Conservation (phyloP, 2,113 vertebrate species). For the Cyanoliseus patagonus region DNA sequence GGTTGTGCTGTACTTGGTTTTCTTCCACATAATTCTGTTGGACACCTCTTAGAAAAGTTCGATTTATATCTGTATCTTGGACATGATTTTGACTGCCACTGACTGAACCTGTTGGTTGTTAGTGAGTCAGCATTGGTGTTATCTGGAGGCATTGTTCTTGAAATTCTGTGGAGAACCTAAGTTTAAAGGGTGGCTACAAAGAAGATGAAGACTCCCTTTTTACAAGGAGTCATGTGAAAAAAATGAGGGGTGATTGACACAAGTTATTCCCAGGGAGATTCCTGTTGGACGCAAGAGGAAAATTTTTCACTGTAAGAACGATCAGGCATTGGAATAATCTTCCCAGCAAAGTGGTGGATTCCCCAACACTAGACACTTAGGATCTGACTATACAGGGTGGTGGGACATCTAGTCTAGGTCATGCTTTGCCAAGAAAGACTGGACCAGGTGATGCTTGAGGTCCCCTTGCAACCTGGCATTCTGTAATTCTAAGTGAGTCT, state of each 20-base stretch:
- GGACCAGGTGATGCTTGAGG: not conserved
- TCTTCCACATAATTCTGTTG: not conserved
- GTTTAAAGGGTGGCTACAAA: not conserved
- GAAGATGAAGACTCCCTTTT: not conserved
- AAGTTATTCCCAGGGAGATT: not conserved
- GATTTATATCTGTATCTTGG: not conserved
- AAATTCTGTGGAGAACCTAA: not conserved
- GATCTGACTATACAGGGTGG: not conserved
- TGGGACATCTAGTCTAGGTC: not conserved
- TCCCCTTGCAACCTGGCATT: not conserved
- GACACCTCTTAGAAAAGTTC: not conserved
- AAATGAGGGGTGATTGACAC: not conserved
- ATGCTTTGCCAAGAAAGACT: not conserved
- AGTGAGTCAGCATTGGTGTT: fast-evolving
- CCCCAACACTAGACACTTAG: not conserved
- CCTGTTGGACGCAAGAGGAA: not conserved
- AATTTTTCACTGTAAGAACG: not conserved
- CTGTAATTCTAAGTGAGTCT: not conserved
- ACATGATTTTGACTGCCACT: not conserved
- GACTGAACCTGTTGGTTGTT: not conserved
- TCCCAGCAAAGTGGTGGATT: not conserved
- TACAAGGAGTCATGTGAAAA: not conserved
- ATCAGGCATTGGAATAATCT: not conserved
- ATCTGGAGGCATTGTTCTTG: not conserved
- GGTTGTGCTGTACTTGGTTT: not conserved